Conservation (phyloP, 2,888 invertebrate species). For the Maniola hyperantus region DNA sequence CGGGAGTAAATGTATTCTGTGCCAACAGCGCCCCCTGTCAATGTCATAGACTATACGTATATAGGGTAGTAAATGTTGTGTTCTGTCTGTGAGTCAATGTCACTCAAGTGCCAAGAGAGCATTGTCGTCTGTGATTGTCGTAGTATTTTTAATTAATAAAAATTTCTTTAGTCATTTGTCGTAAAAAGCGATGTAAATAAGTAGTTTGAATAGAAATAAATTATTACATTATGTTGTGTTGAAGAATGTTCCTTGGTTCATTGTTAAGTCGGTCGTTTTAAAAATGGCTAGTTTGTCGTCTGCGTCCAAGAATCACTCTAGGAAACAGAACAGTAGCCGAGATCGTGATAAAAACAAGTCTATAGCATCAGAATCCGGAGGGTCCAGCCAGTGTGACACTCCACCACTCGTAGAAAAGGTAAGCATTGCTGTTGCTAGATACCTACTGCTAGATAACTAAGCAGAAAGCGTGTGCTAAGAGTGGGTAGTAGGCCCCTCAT, state of each 20-base stretch:
- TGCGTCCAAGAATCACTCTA: slow-evolving; percentile 66
- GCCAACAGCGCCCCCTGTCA: too few species aligned
- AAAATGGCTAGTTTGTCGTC: slow-evolving; percentile 65
- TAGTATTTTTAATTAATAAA: too few species aligned
- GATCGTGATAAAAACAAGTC: slow-evolving; percentile 74
- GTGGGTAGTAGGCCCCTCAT: too few species aligned
- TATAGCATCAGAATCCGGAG: slow-evolving; percentile 73
- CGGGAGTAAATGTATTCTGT: too few species aligned
- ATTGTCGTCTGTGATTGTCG: too few species aligned
- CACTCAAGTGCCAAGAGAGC: too few species aligned
- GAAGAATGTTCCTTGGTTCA: background rate
- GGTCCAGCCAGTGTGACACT: slow-evolving; percentile 77
- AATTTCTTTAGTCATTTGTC: background rate
- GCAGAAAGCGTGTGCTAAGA: too few species aligned
- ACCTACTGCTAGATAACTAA: background rate
- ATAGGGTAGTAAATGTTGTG: too few species aligned
- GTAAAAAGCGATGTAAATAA: background rate
- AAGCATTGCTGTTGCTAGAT: background rate
- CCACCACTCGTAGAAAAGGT: slow-evolving; percentile 76
- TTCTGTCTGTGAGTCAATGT: too few species aligned
- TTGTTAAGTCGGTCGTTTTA: slow-evolving; percentile 18
- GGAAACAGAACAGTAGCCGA: slow-evolving; percentile 63
- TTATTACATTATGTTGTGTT: background rate
- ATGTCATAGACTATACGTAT: too few species aligned
- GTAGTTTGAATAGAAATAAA: background rate